Percentiles rank a stretch among this genome's conserved stretches.
Evolutionary conservation across 2,888 invertebrate species (phyloP).

Genomic region (Himalopsyche tibetana): DNA sequence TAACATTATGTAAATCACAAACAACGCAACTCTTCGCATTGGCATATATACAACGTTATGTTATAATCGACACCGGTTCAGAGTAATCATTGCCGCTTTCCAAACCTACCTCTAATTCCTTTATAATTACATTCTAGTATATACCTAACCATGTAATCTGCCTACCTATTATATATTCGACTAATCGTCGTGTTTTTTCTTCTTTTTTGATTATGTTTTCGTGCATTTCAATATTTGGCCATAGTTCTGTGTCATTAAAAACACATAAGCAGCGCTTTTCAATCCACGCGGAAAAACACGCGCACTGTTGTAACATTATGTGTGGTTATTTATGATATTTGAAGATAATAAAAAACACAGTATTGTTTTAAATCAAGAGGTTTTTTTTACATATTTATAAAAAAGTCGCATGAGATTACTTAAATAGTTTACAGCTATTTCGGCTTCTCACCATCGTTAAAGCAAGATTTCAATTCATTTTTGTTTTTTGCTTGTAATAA

Average conservation of each 20-base stretch:
- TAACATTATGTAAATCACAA: constrained; percentile 34
- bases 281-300: background rate
- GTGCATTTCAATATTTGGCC: constrained; percentile 19
- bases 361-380: too few species aligned
- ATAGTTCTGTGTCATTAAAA: constrained; percentile 11
- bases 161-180: constrained; percentile 41
- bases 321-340: too few species aligned
- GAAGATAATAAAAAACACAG: too few species aligned
- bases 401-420: too few species aligned
- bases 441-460: too few species aligned
- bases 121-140: constrained; percentile 49
- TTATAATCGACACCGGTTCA: constrained; percentile 22
- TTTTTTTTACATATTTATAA: too few species aligned
- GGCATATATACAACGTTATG: background rate
- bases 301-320: background rate
- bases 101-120: constrained; percentile 50
- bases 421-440: too few species aligned
- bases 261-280: constrained; percentile 12
- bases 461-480: too few species aligned
- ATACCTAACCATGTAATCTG: background rate
- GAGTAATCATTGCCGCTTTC: constrained; percentile 42
- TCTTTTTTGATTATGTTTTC: constrained; percentile 42
- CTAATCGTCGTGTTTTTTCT: constrained; percentile 33
- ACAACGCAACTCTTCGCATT: background rate
- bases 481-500: too few species aligned